Evolutionary conservation across 1,140 invertebrate species (phyloP).

Genomic region (Dendrolimus kikuchii): DNA sequence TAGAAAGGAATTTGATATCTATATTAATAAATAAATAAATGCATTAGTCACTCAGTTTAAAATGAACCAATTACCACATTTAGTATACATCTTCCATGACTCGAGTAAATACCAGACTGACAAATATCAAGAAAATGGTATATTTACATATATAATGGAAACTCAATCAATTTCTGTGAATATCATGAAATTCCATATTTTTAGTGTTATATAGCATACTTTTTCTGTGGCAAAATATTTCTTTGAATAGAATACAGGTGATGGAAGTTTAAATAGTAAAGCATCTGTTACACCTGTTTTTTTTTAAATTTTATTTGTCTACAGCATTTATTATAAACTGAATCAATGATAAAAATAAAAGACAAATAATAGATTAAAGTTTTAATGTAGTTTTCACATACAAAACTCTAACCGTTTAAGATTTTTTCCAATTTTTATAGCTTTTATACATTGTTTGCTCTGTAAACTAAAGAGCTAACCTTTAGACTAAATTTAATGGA

Average conservation of each 20-base stretch:
- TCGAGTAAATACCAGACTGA: too few species aligned
- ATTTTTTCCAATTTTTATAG: constrained; percentile 58
- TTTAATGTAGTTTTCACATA: constrained; percentile 50
- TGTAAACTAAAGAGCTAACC: constrained; percentile 44
- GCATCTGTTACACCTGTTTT: background rate
- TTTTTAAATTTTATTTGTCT: background rate
- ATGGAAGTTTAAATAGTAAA: background rate
- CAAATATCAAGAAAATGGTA: too few species aligned
- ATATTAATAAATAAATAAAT: too few species aligned
- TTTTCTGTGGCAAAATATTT: background rate
- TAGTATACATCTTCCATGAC: too few species aligned
- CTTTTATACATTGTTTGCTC: constrained; percentile 62
- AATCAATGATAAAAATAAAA: too few species aligned
- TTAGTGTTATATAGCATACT: background rate
- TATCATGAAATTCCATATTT: too few species aligned
- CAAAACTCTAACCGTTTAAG: constrained; percentile 48
- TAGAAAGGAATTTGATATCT: too few species aligned
- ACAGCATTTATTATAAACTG: constrained; percentile 4
- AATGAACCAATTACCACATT: too few species aligned
- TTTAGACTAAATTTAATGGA: constrained; percentile 9
- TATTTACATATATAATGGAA: too few species aligned
- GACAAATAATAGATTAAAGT: constrained; percentile 42
- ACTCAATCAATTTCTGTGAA: too few species aligned
- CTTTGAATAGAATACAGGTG: background rate
- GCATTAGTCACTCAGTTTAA: too few species aligned